Evolutionary conservation across 2,888 invertebrate genomes (phyloP).

Genomic region (Gortyna flavago): DNA sequence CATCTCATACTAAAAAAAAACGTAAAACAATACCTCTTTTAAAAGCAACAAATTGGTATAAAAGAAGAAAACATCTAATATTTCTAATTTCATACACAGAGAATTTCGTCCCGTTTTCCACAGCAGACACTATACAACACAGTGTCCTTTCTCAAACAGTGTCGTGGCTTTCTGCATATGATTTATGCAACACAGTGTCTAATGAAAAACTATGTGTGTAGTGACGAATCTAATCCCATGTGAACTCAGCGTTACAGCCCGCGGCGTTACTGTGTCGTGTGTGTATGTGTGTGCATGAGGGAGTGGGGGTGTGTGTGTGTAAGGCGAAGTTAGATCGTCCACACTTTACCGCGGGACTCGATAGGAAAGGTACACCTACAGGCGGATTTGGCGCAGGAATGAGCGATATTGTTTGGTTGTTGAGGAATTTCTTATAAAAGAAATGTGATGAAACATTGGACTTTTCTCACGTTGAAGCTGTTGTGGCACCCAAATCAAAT

Average conservation of each 20-base stretch:
- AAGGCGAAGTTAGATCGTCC: conserved; percentile 90
- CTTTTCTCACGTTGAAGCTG: no score
- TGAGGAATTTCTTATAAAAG: neutral
- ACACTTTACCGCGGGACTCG: conserved; percentile 89
- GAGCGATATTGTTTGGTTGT: neutral
- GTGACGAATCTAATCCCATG: conserved; percentile 85
- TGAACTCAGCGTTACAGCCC: conserved; percentile 80
- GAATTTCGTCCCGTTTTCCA: conserved; percentile 26
- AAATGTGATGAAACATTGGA: neutral
- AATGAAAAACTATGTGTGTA: conserved; percentile 72
- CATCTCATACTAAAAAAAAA: neutral
- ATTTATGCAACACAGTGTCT: conserved; percentile 61
- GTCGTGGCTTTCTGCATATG: conserved; percentile 33
- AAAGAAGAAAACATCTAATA: conserved; percentile 31
- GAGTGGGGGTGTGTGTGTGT: conserved; percentile 77
- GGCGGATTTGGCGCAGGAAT: conserved; percentile 51
- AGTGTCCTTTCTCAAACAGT: conserved; percentile 55
- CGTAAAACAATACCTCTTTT: conserved; percentile 9
- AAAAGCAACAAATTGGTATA: conserved; percentile 3
- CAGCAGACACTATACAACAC: conserved; percentile 50
- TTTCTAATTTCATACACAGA: conserved; percentile 49
- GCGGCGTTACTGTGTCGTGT: conserved; percentile 77
- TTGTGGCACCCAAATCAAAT: neutral
- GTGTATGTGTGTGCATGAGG: conserved; percentile 65
- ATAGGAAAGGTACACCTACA: conserved; percentile 83